phyloP scores from a whole-genome alignment of 2,888 invertebrate species.

The Drosophila kokeensis region DNA sequence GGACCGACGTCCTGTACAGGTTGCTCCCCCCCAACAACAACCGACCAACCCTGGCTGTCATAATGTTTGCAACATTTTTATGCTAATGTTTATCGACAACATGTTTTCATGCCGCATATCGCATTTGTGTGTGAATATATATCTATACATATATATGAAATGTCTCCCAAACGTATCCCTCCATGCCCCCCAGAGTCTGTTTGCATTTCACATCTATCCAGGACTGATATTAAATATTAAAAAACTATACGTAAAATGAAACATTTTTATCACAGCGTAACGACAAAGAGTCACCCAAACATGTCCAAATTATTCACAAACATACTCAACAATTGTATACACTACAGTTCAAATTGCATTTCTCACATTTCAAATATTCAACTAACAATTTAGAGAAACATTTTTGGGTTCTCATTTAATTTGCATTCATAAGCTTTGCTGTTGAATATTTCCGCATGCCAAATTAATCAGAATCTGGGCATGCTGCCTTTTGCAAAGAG shows the following conservation, averaged over 20 bases:
- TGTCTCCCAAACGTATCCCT: background rate
- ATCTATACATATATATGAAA: constrained; percentile 10
- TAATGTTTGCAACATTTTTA: constrained; percentile 76
- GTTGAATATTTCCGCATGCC: background rate
- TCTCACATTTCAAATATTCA: constrained; percentile 1
- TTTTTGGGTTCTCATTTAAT: background rate
- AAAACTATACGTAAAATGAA: constrained; percentile 78
- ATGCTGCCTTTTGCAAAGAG: constrained; percentile 13
- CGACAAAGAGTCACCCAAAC: constrained; percentile 55
- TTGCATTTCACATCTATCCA: constrained; percentile 57
- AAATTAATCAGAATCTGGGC: background rate
- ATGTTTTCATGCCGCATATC: constrained; percentile 67
- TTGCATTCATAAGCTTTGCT: background rate
- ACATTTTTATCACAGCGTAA: constrained; percentile 73
- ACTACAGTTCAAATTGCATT: constrained; percentile 2
- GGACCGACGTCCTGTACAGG: constrained; percentile 1
- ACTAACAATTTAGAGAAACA: background rate
- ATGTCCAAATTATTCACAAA: constrained; percentile 17
- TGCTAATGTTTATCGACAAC: constrained; percentile 79
- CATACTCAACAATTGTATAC: constrained; percentile 19
- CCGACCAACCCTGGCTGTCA: constrained; percentile 33
- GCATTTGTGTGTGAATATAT: constrained; percentile 21
- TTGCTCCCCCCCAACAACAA: background rate
- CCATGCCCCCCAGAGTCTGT: constrained; percentile 22
- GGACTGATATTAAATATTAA: constrained; percentile 77